Percentiles rank a stretch among this genome's conserved stretches.
Evolutionary conservation across 1,140 invertebrate species (phyloP).

Genomic region (Bombus fervidus): DNA sequence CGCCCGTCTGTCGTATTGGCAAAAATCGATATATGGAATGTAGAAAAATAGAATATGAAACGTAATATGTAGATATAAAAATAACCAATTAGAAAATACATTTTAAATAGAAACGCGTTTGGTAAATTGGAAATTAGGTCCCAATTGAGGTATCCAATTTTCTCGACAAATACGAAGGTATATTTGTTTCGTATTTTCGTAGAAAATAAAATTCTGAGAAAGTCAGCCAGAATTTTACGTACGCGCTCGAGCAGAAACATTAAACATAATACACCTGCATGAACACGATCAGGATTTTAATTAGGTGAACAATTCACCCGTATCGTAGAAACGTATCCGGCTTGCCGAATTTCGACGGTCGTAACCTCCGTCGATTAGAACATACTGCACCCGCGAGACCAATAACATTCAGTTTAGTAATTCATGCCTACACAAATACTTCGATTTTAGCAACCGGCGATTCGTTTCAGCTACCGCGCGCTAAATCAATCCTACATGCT

Average conservation of each 20-base stretch:
- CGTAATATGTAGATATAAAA: neutral
- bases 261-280: neutral
- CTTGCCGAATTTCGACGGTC: constrained; percentile 6
- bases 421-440: neutral
- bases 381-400: neutral
- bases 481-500: neutral
- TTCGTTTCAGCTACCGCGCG: neutral
- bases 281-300: constrained; percentile 15
- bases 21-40: too few relatives aligned
- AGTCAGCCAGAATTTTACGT: neutral
- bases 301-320: constrained; percentile 26
- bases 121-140: neutral
- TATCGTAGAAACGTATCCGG: constrained; percentile 6
- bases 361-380: neutral
- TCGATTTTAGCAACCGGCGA: neutral
- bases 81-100: neutral
- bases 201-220: neutral
- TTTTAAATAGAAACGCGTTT: neutral
- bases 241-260: too few relatives aligned
- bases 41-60: neutral
- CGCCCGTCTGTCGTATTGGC: neutral
- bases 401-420: neutral
- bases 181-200: too few relatives aligned
- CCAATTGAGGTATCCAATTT: neutral
- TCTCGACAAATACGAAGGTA: neutral